Evolutionary conservation across 2,888 invertebrate species (phyloP), one percentile per base, ranked within the genome.

Genomic region (Hoplodrina blanda): DNA sequence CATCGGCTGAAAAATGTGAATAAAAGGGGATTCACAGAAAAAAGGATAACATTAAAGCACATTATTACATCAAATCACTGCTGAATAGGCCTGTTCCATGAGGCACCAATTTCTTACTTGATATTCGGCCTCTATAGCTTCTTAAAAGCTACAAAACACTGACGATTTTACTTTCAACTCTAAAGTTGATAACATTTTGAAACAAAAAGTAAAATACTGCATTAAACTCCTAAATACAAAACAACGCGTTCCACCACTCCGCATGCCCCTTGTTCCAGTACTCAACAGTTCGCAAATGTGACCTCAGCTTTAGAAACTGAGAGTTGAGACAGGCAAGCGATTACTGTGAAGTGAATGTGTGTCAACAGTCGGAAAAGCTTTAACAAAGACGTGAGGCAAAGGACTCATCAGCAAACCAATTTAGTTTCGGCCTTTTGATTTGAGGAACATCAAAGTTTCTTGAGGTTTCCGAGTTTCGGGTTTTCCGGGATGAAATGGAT

Each of bases 331-430:
- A 80, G 74, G 74, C 69, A 84, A 73, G 66, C 86, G 84, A 88
- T 88, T 88, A 88, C 73, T 60, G 63, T 75, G 79, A 85, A 88
- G 82, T 80, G 84, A 87, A 88, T 87, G 84, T 87, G 80, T 86
- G 88, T 88, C 87, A 87, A 87, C 85, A 86, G 81, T 81, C 76
- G 76, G 80, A 81, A 84, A 81, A 83, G 79, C 80, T 77, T 75
- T 76, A 78, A 83, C 82, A 84, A 87, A 81, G 87, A 80, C 72
- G 71, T 75, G 70, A 76, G 67, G 56, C 65, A 73, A 73, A 79
- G 80, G 75, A 78, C 84, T 85, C 86, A 82, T 78, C 79, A 81
- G 72, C 79, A 76, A 79, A 80, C 77, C 76, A 85, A 80, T 84
- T 85, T 80, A 81, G 81, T 78, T 83, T 77, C 67, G 52, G 57